These are phyloP conservation scores for Octodonta nipae DNA, from an alignment of 2,888 invertebrate species.

Conservation along the genomic window DNA sequence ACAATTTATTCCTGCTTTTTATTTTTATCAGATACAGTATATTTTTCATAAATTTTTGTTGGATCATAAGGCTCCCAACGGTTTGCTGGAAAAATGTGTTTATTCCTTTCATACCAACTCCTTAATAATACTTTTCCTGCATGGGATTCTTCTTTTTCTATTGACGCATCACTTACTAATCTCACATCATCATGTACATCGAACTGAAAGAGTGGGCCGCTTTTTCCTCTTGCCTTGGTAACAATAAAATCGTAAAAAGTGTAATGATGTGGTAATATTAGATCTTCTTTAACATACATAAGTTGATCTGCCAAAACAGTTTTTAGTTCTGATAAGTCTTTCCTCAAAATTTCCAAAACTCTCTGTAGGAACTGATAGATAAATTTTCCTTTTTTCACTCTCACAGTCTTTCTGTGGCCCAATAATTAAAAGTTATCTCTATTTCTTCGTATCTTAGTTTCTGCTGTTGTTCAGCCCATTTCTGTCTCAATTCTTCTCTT, in stretches of 20 bases:
- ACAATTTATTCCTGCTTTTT: no score
- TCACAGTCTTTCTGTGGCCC: no score
- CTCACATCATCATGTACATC: slow-evolving; percentile 93
- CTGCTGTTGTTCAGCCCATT: slow-evolving; percentile 94
- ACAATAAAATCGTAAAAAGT: slow-evolving; percentile 99
- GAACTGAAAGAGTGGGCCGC: slow-evolving; percentile 94
- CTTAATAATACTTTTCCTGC: slow-evolving; percentile 89
- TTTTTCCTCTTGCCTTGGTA: slow-evolving; percentile 96
- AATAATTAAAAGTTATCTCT: slow-evolving; percentile 95
- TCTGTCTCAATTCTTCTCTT: slow-evolving; percentile 76
- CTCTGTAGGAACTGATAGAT: slow-evolving; percentile 85
- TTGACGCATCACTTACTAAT: slow-evolving; percentile 77
- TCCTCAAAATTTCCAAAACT: slow-evolving; percentile 71
- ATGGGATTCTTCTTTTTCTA: slow-evolving; percentile 96
- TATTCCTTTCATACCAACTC: slow-evolving; percentile 97
- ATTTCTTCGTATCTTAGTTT: slow-evolving; percentile 93
- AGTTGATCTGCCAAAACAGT: slow-evolving; percentile 94
- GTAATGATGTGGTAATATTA: slow-evolving; percentile 96
- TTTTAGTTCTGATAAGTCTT: slow-evolving; percentile 93
- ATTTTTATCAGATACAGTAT: slow-evolving; percentile 78
- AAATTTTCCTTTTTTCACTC: slow-evolving; percentile 79
- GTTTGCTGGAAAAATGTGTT: slow-evolving; percentile 98
- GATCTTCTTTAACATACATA: slow-evolving; percentile 99
- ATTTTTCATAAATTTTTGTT: slow-evolving; percentile 91
- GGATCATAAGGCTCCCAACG: slow-evolving; percentile 99